These are phyloP conservation scores for Eupithecia inturbata DNA, from an alignment of 2,888 invertebrate genomes.

Conservation along the genomic window DNA sequence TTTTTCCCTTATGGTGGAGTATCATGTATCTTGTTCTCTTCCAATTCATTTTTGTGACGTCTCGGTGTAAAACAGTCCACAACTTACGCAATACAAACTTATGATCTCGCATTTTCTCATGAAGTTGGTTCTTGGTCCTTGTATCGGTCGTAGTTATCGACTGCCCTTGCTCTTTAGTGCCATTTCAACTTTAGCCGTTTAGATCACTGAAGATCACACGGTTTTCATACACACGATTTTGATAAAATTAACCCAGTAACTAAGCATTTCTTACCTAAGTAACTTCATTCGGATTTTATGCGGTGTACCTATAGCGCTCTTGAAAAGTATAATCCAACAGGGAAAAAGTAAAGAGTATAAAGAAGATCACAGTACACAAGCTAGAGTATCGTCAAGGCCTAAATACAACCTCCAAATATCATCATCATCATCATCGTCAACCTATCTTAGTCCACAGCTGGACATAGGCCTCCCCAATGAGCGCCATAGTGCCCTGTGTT, in stretches of 20 bases:
- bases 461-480: too few relatives aligned
- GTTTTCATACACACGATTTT: neutral
- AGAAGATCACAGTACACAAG: too few relatives aligned
- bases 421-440: too few relatives aligned
- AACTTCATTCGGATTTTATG: neutral
- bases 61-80: constrained; percentile 29
- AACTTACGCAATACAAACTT: constrained; percentile 47
- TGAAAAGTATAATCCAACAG: too few relatives aligned
- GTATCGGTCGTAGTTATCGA: constrained; percentile 54
- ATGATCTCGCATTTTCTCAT: constrained; percentile 51
- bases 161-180: constrained; percentile 41
- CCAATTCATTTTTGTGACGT: neutral
- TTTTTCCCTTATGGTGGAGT: neutral
- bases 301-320: neutral
- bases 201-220: neutral
- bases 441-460: too few relatives aligned
- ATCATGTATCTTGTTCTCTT: neutral
- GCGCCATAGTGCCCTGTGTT: too few relatives aligned
- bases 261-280: neutral
- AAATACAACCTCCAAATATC: too few relatives aligned
- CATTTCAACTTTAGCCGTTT: constrained; percentile 59
- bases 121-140: constrained; percentile 38
- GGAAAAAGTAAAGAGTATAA: too few relatives aligned
- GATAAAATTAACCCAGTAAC: neutral
- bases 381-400: too few relatives aligned